A percentile compares a stretch with the other conserved stretches of the same genome.
These are phyloP conservation scores for Amiota communis DNA, from an alignment of 2,888 invertebrate species.

Conservation along the genomic window DNA sequence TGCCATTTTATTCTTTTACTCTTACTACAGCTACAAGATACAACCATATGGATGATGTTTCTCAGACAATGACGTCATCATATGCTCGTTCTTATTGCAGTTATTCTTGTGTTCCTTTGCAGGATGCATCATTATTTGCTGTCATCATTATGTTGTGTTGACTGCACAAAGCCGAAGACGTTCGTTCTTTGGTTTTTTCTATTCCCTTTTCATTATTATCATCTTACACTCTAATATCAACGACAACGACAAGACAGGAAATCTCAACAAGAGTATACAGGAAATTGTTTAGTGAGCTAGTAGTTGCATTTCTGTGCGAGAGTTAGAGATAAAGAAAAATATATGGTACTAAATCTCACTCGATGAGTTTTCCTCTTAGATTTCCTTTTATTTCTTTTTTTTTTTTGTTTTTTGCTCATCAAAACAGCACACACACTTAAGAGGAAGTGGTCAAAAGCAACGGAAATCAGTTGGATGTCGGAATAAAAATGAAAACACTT, in stretches of 20 bases:
- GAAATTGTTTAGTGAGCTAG: constrained; percentile 62
- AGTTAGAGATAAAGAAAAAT: not conserved
- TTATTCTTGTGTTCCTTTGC: constrained; percentile 37
- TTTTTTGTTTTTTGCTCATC: not conserved
- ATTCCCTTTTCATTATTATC: not conserved
- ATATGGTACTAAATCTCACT: not conserved
- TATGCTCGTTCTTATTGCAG: not conserved
- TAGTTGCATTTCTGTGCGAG: not conserved
- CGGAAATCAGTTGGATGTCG: constrained; percentile 3
- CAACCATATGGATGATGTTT: no score
- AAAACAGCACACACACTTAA: not conserved
- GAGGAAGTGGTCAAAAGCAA: constrained; percentile 19
- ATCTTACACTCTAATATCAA: no score
- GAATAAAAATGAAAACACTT: no score
- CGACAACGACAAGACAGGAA: constrained; percentile 1
- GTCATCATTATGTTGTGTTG: constrained; percentile 61
- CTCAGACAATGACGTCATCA: constrained; percentile 5
- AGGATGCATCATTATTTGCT: constrained; percentile 67
- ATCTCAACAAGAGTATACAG: constrained; percentile 48
- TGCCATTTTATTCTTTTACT: not conserved
- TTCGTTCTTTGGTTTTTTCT: not conserved
- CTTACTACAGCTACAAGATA: no score
- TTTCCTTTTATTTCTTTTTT: not conserved
- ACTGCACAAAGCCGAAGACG: constrained; percentile 39
- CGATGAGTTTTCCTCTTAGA: not conserved